These are phyloP conservation scores for Tholera decimalis DNA, from an alignment of 2,888 invertebrate genomes.

Conservation along the genomic window DNA sequence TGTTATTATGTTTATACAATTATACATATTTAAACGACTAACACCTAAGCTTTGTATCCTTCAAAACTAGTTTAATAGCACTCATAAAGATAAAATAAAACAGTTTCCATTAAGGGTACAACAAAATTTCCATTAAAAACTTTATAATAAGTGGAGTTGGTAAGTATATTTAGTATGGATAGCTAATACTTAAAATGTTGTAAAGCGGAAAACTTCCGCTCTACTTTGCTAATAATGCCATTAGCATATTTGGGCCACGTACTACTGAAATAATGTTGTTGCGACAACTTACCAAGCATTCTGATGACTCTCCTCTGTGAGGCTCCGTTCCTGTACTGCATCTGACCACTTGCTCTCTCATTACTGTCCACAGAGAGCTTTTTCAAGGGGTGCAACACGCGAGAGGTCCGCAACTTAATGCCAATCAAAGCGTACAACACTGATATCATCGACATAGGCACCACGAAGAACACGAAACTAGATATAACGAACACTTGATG, in stretches of 20 bases:
- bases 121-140: slow-evolving; percentile 4
- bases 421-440: slow-evolving; percentile 96
- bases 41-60: background rate
- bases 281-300: slow-evolving; percentile 94
- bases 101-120: background rate
- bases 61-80: background rate
- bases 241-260: background rate
- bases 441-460: slow-evolving; percentile 96
- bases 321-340: slow-evolving; percentile 90
- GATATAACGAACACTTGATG: slow-evolving; percentile 95
- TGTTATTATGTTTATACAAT: background rate
- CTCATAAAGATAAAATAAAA: background rate
- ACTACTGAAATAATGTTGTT: background rate
- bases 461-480: slow-evolving; percentile 95
- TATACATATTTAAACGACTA: background rate
- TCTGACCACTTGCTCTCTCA: slow-evolving; percentile 78
- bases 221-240: slow-evolving; percentile 3
- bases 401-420: slow-evolving; percentile 93
- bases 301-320: slow-evolving; percentile 93
- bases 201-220: background rate
- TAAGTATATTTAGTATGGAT: background rate
- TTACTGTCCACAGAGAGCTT: slow-evolving; percentile 88
- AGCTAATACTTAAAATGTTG: background rate
- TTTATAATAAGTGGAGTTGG: background rate
- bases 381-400: slow-evolving; percentile 91